A percentile compares a stretch with the other conserved stretches of the same genome.
Conservation (phyloP, 1,140 invertebrate genomes). For the Cyclargus thomasi region DNA sequence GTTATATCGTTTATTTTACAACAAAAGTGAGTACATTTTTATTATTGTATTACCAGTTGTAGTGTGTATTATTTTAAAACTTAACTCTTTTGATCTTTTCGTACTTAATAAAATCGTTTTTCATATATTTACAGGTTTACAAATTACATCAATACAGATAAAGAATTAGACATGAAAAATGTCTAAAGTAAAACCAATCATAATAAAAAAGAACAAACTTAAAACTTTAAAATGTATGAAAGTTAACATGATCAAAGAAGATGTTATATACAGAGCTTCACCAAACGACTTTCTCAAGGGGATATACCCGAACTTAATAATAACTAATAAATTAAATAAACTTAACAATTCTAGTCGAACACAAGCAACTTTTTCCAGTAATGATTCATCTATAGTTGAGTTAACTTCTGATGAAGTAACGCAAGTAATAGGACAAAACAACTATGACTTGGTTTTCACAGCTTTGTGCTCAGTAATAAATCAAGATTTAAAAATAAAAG, state of each 20-base stretch:
- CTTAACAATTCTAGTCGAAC: slow-evolving; percentile 38
- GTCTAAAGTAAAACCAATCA: slow-evolving; percentile 9
- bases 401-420: slow-evolving; percentile 43
- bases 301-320: slow-evolving; percentile 39
- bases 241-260: slow-evolving; percentile 32
- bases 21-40: no score
- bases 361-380: slow-evolving; percentile 31
- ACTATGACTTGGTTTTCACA: slow-evolving; percentile 47
- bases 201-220: slow-evolving; percentile 9
- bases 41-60: no score
- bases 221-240: slow-evolving; percentile 7
- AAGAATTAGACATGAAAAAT: not conserved
- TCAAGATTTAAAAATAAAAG: slow-evolving; percentile 45
- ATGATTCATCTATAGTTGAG: slow-evolving; percentile 24
- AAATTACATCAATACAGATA: not conserved
- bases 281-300: slow-evolving; percentile 40
- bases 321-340: slow-evolving; percentile 38
- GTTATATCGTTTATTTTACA: no score
- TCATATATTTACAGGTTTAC: not conserved
- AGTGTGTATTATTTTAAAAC: no score
- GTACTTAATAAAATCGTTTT: no score
- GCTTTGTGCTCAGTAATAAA: slow-evolving; percentile 45
- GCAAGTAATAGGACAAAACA: slow-evolving; percentile 49
- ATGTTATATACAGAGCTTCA: slow-evolving; percentile 44
- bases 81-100: no score